phyloP scores from a whole-genome alignment of 2,797 vertebrate genomes.

The Sphaeramia orbicularis region DNA sequence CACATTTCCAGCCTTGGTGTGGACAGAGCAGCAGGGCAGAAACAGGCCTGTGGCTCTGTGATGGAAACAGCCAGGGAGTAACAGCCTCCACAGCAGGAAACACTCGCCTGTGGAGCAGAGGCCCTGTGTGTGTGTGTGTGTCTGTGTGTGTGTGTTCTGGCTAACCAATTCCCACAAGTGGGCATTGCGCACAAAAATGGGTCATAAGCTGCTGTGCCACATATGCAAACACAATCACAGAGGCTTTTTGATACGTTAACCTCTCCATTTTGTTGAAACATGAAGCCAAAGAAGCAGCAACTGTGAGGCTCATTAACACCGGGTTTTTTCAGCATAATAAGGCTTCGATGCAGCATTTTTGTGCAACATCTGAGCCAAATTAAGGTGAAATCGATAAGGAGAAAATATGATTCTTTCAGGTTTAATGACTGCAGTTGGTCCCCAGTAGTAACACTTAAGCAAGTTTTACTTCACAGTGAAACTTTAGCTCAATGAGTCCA shows the following conservation, averaged over 20 bases:
- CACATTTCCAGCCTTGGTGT: conserved; percentile 55
- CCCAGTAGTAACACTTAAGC: too few relatives aligned
- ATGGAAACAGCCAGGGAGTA: conserved; percentile 78
- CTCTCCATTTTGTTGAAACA: conserved; percentile 34
- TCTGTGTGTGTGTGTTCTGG: conserved; percentile 19
- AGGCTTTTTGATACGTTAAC: conserved; percentile 40
- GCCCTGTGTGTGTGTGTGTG: conserved; percentile 21
- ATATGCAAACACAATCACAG: conserved; percentile 6
- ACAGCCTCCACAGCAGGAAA: conserved; percentile 63
- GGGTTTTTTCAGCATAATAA: too few relatives aligned
- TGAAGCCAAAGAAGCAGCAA: conserved; percentile 20
- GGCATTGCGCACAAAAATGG: conserved; percentile 34
- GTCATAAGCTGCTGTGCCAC: conserved; percentile 1
- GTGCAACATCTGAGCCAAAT: too few relatives aligned
- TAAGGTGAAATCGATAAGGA: too few relatives aligned
- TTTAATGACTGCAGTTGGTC: too few relatives aligned
- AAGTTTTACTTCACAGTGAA: too few relatives aligned
- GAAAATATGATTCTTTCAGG: too few relatives aligned
- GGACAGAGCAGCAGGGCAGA: conserved; percentile 68
- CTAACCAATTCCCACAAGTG: conserved; percentile 21
- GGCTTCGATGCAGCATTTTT: too few relatives aligned
- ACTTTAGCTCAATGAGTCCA: too few relatives aligned
- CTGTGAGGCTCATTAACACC: conserved; percentile 12
- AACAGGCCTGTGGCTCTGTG: conserved; percentile 75
- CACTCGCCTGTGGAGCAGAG: conserved; percentile 55